Conservation (phyloP, 1,140 invertebrate genomes). For the Drosophila pruinosa region DNA sequence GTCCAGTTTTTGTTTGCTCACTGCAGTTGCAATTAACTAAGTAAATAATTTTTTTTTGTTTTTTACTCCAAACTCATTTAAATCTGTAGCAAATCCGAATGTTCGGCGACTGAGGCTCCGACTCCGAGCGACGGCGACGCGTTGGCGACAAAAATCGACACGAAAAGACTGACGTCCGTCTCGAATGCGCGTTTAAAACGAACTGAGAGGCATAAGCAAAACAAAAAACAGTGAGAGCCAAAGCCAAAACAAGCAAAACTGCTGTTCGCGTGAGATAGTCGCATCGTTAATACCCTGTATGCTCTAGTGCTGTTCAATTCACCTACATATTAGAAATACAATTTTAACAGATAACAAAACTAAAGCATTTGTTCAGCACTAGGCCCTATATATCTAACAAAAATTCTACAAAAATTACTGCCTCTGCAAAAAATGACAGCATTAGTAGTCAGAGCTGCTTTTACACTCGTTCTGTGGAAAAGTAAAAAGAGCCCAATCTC, state of each 20-base stretch:
- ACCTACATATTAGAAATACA: not conserved
- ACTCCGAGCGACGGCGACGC: constrained; percentile 46
- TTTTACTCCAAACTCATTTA: constrained; percentile 31
- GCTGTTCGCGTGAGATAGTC: not conserved
- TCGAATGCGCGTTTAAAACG: constrained; percentile 38
- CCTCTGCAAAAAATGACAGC: too few relatives aligned
- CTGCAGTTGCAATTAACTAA: constrained; percentile 37
- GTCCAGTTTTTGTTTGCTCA: not conserved
- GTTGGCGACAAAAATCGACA: constrained; percentile 30
- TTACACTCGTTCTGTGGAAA: not conserved
- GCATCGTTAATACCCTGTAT: not conserved
- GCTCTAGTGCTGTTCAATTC: not conserved
- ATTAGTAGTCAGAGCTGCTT: not conserved
- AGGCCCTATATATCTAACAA: too few relatives aligned
- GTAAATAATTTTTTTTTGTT: constrained; percentile 16
- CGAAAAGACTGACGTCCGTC: constrained; percentile 29
- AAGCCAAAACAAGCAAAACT: constrained; percentile 13
- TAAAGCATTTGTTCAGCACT: too few relatives aligned
- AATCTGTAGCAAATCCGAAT: constrained; percentile 20
- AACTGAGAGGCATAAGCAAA: constrained; percentile 29
- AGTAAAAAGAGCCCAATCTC: not conserved
- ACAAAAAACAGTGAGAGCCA: constrained; percentile 16
- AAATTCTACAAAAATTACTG: too few relatives aligned
- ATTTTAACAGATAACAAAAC: not conserved
- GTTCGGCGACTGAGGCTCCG: constrained; percentile 30